Conservation (phyloP, 1,140 invertebrate species). For the Meteorus sp. region DNA sequence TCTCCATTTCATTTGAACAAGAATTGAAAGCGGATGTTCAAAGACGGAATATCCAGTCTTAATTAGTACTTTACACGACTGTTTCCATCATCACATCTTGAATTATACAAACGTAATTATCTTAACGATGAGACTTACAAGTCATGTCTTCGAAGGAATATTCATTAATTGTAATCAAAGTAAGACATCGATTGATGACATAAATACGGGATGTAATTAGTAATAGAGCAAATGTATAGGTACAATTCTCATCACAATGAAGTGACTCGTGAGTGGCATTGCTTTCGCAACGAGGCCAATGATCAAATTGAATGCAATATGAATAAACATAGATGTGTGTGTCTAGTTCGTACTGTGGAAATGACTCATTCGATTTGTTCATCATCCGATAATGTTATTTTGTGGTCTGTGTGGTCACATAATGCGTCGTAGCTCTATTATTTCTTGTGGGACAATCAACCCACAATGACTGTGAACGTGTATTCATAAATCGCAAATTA, state of each 20-base stretch:
- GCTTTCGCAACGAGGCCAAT: background rate
- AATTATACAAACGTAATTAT: too few species aligned
- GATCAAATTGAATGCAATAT: background rate
- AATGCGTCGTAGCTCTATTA: conserved; percentile 3
- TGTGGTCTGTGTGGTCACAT: background rate
- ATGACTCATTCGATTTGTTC: conserved; percentile 17
- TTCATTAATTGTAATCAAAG: too few species aligned
- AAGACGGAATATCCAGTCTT: too few species aligned
- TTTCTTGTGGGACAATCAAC: conserved; percentile 5
- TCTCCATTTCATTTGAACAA: too few species aligned
- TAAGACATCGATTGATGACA: background rate
- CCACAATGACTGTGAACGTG: background rate
- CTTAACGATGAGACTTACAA: too few species aligned
- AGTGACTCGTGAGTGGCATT: background rate
- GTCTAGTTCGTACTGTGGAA: conserved; percentile 1
- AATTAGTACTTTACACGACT: too few species aligned
- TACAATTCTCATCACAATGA: background rate
- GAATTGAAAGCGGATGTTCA: too few species aligned
- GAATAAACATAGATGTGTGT: background rate
- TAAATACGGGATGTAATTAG: background rate
- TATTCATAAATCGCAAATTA: too few species aligned
- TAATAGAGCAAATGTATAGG: too few species aligned
- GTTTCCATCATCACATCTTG: too few species aligned
- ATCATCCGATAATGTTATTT: conserved; percentile 12
- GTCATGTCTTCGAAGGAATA: too few species aligned